phyloP scores from a whole-genome alignment of 2,888 invertebrate genomes.

The Oligia strigilis region DNA sequence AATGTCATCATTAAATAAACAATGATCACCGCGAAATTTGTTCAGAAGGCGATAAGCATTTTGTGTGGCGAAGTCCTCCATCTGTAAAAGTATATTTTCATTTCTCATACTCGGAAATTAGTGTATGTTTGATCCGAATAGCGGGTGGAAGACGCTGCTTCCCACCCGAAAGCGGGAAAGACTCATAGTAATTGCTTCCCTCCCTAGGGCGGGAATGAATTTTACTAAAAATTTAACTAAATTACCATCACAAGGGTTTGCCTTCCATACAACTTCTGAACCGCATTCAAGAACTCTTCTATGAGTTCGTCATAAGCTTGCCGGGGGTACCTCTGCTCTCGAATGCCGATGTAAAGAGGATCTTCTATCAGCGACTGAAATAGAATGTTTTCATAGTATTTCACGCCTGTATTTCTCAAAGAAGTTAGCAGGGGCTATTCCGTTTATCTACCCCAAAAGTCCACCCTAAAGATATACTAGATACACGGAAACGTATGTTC shows the following conservation, averaged over 20 bases:
- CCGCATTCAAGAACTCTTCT: constrained; percentile 98
- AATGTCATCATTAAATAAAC: constrained; percentile 99
- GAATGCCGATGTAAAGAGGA: constrained; percentile 96
- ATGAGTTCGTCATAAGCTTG: constrained; percentile 96
- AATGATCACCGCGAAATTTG: constrained; percentile 95
- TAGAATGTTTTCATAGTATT: neutral
- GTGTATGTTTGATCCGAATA: no score
- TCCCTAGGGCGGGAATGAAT: no score
- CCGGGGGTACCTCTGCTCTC: constrained; percentile 95
- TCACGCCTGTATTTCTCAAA: neutral
- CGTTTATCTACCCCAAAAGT: neutral
- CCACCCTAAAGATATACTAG: neutral
- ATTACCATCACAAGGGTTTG: constrained; percentile 91
- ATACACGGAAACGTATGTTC: neutral
- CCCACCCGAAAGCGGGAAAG: no score
- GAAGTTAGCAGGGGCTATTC: neutral
- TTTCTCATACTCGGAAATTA: no score
- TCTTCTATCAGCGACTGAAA: constrained; percentile 94
- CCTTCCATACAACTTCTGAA: constrained; percentile 94
- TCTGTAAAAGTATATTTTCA: constrained; percentile 12
- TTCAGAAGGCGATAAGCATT: constrained; percentile 97
- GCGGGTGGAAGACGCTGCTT: no score
- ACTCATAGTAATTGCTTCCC: no score
- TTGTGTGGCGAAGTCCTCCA: constrained; percentile 88
- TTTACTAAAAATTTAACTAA: no score